Base-by-base conservation (phyloP, 2,797 vertebrate species). In the Fringilla coelebs region DNA sequence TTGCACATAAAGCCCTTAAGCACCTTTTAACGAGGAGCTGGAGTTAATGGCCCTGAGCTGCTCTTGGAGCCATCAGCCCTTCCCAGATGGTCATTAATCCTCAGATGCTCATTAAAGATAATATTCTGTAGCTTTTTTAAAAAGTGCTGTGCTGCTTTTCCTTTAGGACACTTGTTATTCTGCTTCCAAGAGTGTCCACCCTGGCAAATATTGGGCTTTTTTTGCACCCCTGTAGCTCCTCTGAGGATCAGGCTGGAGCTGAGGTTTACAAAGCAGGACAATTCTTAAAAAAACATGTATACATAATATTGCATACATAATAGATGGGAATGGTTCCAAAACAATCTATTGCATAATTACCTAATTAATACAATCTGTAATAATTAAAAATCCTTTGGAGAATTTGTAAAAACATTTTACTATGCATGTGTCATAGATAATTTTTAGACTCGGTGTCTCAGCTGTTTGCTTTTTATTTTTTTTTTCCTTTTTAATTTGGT, bases 371-470 rank as follows among this genome's bases (percentile, higher is more conserved):
- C 90, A 93, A 96, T 96, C 94, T 94, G 96, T 96, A 97, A 96
- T 97, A 97, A 97, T 97, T 96, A 96, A 97, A 97, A 96, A 96
- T 97, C 94, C 96, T 97, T 97, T 87, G 90, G 96, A 97, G 97
- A 87, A 85, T 96, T 96, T 90, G 90, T 80, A 60, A 75, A 92
- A 95, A 82, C 83, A 81, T 80, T 96, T 95, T 82, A 52, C 89
- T 93, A 46, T 83, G 89, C 76, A 31, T 71, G 85, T 68, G 87
- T 85, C 3, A 29, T 45, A 78, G 97, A 93, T 91, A 93, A 96
- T 97, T 96, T 96, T 95, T 96, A 95, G 92, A n/a, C 85, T 92
- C 61, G 0, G 19, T 66, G 95, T 93, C 96, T 97, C 94, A 93
- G 93, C 89, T 96, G 93, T 97, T 97, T 97, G 89, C 84, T 89